A percentile compares a stretch with the other conserved stretches of the same genome.
Evolutionary conservation across 2,888 invertebrate species (phyloP).

Genomic region (Aelia acuminata): DNA sequence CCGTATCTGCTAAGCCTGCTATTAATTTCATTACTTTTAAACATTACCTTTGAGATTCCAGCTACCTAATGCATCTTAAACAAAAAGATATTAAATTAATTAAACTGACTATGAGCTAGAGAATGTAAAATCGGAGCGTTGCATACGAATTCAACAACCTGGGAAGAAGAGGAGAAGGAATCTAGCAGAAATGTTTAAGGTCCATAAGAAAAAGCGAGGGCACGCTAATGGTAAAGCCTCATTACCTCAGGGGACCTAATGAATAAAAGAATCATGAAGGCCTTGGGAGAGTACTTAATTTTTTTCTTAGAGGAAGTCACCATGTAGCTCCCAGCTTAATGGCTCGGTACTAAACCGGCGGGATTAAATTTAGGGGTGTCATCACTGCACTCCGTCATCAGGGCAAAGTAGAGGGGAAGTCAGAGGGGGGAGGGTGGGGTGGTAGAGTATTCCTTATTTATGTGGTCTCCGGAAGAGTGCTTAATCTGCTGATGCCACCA

Average conservation of each 20-base stretch:
- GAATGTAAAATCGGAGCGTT: too few species aligned
- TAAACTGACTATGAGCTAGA: too few species aligned
- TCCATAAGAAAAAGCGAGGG: neutral
- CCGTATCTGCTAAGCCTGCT: too few species aligned
- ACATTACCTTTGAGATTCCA: too few species aligned
- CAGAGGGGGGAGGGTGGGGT: neutral
- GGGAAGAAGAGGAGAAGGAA: neutral
- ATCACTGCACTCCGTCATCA: slow-evolving; percentile 16
- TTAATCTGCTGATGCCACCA: neutral
- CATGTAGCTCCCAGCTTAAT: neutral
- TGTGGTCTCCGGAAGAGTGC: neutral
- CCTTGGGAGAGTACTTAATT: slow-evolving; percentile 1
- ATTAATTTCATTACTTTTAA: too few species aligned
- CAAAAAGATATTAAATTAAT: too few species aligned
- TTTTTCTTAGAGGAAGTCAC: neutral
- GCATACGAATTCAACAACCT: neutral
- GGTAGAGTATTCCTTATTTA: neutral
- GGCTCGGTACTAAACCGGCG: slow-evolving; percentile 3
- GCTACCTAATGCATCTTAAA: too few species aligned
- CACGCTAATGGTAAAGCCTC: slow-evolving; percentile 15
- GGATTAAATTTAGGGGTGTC: slow-evolving; percentile 16
- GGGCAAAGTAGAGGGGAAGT: neutral
- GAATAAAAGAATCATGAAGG: slow-evolving; percentile 42
- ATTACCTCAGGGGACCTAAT: neutral
- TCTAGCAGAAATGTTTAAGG: neutral